phyloP scores from a whole-genome alignment of 2,888 invertebrate species.

The Conops quadrifasciatus region DNA sequence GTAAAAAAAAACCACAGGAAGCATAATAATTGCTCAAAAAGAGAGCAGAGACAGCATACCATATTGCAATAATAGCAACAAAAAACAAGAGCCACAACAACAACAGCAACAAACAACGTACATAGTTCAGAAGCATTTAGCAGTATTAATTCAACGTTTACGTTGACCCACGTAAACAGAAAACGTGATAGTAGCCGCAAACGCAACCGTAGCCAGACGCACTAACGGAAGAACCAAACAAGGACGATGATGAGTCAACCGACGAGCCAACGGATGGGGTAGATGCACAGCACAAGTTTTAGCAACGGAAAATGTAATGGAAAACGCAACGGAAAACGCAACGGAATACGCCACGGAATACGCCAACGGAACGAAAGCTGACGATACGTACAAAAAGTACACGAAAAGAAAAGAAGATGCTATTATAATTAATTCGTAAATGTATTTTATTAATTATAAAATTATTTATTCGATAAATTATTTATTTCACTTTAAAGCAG shows the following conservation, averaged over 20 bases:
- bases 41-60: conserved; percentile 16
- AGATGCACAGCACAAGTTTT: conserved; percentile 10
- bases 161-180: not conserved
- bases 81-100: too few species aligned
- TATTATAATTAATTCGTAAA: conserved; percentile 13
- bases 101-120: too few species aligned
- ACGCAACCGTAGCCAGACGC: not conserved
- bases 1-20: not conserved
- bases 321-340: not conserved
- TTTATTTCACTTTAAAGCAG: conserved; percentile 15
- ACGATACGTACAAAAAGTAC: not conserved
- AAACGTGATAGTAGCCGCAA: too few species aligned
- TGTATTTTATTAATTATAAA: conserved; percentile 32
- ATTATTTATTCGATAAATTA: conserved; percentile 26
- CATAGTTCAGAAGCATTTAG: too few species aligned
- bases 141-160: not conserved
- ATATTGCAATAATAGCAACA: too few species aligned
- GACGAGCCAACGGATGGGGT: not conserved
- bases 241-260: too few species aligned
- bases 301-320: not conserved
- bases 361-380: conserved; percentile 9
- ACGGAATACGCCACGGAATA: not conserved
- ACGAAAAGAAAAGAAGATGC: not conserved
- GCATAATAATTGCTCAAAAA: not conserved
- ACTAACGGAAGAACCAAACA: too few species aligned